phyloP scores from a whole-genome alignment of 2,888 invertebrate species.

The Scaptomyza cyrtandrae region DNA sequence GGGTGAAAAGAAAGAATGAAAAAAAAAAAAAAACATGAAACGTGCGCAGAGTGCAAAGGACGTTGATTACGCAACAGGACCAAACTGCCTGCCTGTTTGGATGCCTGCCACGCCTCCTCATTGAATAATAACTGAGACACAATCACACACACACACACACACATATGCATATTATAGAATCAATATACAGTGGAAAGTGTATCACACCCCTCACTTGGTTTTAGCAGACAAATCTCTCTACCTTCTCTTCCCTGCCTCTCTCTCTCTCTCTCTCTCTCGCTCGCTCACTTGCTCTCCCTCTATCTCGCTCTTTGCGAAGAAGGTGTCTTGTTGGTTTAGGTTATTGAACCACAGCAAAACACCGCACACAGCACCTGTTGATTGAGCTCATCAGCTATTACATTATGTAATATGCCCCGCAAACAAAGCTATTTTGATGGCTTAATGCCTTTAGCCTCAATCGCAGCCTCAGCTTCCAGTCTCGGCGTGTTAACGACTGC shows the following conservation, averaged over 20 bases:
- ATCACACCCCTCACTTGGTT: conserved; percentile 19
- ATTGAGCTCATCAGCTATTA: conserved; percentile 60
- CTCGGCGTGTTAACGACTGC: conserved; percentile 9
- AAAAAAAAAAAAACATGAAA: conserved; percentile 69
- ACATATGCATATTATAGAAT: not conserved
- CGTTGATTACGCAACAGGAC: conserved; percentile 74
- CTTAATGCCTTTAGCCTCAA: conserved; percentile 11
- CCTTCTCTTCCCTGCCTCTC: not conserved
- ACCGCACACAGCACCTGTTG: conserved; percentile 66
- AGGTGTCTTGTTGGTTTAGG: conserved; percentile 57
- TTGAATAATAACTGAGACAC: conserved; percentile 54
- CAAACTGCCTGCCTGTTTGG: conserved; percentile 4
- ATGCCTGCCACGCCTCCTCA: conserved; percentile 41
- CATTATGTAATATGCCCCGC: conserved; percentile 31
- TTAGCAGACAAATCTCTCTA: conserved; percentile 6
- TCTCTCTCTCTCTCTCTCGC: not conserved
- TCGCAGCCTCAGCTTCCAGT: not conserved
- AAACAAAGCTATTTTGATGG: conserved; percentile 31
- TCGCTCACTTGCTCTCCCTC: not conserved
- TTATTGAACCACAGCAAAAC: conserved; percentile 63
- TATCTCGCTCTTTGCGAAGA: conserved; percentile 1
- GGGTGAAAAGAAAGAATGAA: conserved; percentile 35
- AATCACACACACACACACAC: conserved; percentile 1
- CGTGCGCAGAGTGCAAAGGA: conserved; percentile 74
- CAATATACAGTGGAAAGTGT: conserved; percentile 16